Base-by-base conservation (phyloP, 2,888 invertebrate genomes). In the Chloroclysta siterata region DNA sequence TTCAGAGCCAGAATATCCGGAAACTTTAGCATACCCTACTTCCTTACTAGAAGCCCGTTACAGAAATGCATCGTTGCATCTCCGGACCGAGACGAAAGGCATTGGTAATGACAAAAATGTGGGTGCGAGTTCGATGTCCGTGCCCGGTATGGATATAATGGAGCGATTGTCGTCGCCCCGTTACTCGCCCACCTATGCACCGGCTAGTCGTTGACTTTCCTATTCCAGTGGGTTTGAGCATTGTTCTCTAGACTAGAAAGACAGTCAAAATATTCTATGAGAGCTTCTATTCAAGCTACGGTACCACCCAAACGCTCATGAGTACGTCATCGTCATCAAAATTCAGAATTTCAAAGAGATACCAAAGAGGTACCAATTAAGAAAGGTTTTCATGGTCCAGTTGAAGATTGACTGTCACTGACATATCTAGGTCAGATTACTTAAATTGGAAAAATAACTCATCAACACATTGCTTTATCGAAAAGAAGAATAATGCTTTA, bases 101-200 rank as follows among this genome's bases (percentile, higher is more conserved):
- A 60, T 60, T 61, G 66, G 69, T 79, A 80, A 81, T 74, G 77
- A 76, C 76, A 67, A 72, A 69, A 83, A 85, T 82, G 89, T 89
- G 90, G 90, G 89, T 78, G 88, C 82, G 83, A 77, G 89, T 89
- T 88, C 89, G 88, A 83, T 73, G 89, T 75, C 88, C 89, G 71
- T 73, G 70, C 66, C 77, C 63, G 64, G 77, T 83, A 81, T 81
- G 82, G 83, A 80, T 81, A 87, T 88, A 88, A 88, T 87, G 83
- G 83, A 71, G 77, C 80, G 83, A 83, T 84, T 87, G 86, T 87
- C 82, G 82, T 69, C 78, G 78, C 77, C 75, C 76, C 80, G 80
- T 81, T 81, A 82, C 72, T 69, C 87, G 85, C 85, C 87, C 84
- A 87, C 87, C 74, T 74, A 67, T 51, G 65, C 54, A 66, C 64